Conservation (phyloP, 2,797 vertebrate species). For the Mionectes olivaceus region DNA sequence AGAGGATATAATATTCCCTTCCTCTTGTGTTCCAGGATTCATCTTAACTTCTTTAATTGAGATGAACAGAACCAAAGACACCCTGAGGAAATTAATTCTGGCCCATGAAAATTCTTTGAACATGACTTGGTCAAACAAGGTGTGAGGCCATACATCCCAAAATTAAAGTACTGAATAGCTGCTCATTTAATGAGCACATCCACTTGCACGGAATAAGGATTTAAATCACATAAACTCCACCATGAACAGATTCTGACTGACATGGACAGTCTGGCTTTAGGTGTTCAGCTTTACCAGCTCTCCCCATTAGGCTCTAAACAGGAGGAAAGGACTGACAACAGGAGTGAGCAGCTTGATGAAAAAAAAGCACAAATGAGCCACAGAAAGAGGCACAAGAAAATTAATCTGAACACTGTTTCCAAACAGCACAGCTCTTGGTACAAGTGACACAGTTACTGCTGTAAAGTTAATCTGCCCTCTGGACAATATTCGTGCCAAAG, state of each 20-base stretch:
- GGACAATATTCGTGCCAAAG: constrained; percentile 12
- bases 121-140: not conserved
- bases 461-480: not conserved
- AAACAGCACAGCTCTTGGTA: not conserved
- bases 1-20: not conserved
- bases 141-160: not conserved
- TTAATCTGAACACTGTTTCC: not conserved
- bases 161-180: not conserved
- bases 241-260: not conserved
- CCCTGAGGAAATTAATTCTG: not conserved
- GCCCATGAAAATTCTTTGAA: not conserved
- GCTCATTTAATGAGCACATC: not conserved
- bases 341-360: not conserved
- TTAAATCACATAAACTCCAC: not conserved
- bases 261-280: not conserved
- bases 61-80: not conserved
- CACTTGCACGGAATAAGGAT: not conserved
- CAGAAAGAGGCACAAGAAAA: not conserved
- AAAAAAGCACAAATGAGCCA: not conserved
- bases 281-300: not conserved
- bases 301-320: not conserved
- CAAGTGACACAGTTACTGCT: not conserved
- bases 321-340: not conserved
- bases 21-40: not conserved
- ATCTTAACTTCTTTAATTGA: not conserved